Evolutionary conservation across 1,140 invertebrate species (phyloP).

Genomic region (Heliconius hermathena): DNA sequence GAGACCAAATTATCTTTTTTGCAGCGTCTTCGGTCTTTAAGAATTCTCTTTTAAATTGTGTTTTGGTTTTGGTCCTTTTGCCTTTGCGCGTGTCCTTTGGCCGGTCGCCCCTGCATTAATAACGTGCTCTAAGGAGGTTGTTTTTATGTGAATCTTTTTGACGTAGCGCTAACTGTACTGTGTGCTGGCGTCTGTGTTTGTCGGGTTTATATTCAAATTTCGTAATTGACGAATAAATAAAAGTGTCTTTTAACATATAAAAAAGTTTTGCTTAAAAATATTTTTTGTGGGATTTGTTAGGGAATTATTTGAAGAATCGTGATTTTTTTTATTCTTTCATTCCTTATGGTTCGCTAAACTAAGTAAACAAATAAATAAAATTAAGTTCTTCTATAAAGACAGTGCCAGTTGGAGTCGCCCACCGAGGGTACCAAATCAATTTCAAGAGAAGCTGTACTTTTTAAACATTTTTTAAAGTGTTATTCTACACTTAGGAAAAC

Average conservation of each 20-base stretch:
- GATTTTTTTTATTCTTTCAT: background rate
- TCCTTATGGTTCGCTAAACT: background rate
- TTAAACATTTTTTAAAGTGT: too few species aligned
- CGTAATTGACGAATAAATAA: constrained; percentile 17
- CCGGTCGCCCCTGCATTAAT: constrained; percentile 67
- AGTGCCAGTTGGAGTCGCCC: too few species aligned
- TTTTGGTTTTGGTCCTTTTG: constrained; percentile 74
- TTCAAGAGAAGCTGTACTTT: too few species aligned
- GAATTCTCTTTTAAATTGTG: constrained; percentile 80
- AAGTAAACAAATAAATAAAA: too few species aligned
- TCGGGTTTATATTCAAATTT: constrained; percentile 26
- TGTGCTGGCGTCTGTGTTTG: constrained; percentile 30
- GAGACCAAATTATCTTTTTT: constrained; percentile 75
- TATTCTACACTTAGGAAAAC: too few species aligned
- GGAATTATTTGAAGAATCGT: background rate
- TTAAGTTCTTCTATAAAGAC: background rate
- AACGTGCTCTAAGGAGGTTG: constrained; percentile 57
- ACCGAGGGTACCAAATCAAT: too few species aligned
- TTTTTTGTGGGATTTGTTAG: background rate
- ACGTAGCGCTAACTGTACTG: background rate
- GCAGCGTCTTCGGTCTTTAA: constrained; percentile 74
- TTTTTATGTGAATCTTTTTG: constrained; percentile 47
- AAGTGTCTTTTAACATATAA: background rate
- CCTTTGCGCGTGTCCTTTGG: constrained; percentile 61
- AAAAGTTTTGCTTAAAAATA: background rate